Evolutionary conservation across 2,113 vertebrate species (phyloP), one percentile per base, ranked within the genome.

Genomic region (Scomber scombrus): DNA sequence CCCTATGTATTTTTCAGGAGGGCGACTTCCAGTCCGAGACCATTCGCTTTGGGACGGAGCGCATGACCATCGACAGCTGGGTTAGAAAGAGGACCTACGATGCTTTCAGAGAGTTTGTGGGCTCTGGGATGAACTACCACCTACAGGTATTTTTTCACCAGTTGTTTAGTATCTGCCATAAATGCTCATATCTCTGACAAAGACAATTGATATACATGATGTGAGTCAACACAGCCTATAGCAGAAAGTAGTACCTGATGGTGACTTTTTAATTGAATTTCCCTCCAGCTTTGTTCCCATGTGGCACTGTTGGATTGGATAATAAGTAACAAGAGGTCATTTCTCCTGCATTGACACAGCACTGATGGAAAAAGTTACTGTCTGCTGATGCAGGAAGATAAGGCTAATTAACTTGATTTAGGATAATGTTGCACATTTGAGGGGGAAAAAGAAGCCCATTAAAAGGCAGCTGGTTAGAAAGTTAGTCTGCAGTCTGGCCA

Each of bases 61-160:
- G 97, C 57, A 98, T 99, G 97, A 96, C 96, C 79, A 98, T 99
- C 68, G 97, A 99, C 89, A 97, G 96, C 93, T 99, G 98, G 98
- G 96, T 97, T 75, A 97, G 96, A 80, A 98, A 98, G 80, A 97
- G 97, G 73, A 99, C 95, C 0, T 99, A 99, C 0, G 96, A 98
- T 26, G 93, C 95, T 1, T 99, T 99, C 92, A 96, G 97, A 78
- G 97, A 99, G 89, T 92, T 98, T 21, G 96, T 99, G 70, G 98
- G 97, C 19, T 97, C 97, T 0, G 98, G 98, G 6, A 97, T 99
- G 97, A 98, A 99, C n/a, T 98, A 97, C 90, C 98, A 99, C 85
- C 94, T 99, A 64, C 97, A 99, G 96, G 98, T 98, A 86, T 88
- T 57, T 19, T 7, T 50, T 10, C 31, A 31, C 13, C 8, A 26